Evolutionary conservation across 2,888 invertebrate species (phyloP).

Genomic region (Epicampocera succincta): DNA sequence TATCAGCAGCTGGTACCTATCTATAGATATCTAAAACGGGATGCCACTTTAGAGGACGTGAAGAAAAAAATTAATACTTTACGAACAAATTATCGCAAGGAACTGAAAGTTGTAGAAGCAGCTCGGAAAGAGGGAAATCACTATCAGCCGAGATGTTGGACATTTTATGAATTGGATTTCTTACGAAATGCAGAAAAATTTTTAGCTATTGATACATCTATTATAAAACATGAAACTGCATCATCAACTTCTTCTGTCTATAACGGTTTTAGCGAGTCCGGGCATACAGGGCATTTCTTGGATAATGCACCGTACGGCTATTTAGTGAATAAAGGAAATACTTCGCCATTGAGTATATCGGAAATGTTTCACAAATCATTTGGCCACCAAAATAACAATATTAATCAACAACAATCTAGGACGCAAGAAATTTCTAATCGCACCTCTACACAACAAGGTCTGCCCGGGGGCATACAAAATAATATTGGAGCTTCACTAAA

Average conservation of each 20-base stretch:
- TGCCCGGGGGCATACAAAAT: constrained; percentile 48
- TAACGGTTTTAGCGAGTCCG: constrained; percentile 74
- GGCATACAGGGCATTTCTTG: constrained; percentile 73
- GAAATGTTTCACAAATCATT: constrained; percentile 79
- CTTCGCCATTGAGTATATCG: constrained; percentile 73
- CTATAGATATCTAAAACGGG: constrained; percentile 77
- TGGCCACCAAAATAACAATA: constrained; percentile 69
- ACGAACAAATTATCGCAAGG: constrained; percentile 79
- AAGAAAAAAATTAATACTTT: constrained; percentile 80
- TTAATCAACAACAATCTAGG: constrained; percentile 73
- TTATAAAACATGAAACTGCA: constrained; percentile 65
- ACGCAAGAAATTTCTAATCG: constrained; percentile 65
- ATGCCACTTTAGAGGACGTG: constrained; percentile 80
- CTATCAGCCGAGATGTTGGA: constrained; percentile 79
- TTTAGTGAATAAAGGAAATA: constrained; percentile 62
- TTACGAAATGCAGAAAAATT: constrained; percentile 78
- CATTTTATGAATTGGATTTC: constrained; percentile 78
- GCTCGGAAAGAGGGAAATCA: constrained; percentile 75
- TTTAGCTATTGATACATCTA: constrained; percentile 76
- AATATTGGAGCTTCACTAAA: not conserved
- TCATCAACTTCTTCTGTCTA: constrained; percentile 71
- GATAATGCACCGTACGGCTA: constrained; percentile 72
- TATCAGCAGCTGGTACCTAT: constrained; percentile 77
- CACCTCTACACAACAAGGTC: constrained; percentile 28
- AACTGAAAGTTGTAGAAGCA: constrained; percentile 78